Evolutionary conservation across 2,797 vertebrate genomes (phyloP).

Genomic region (Diplodus puntazzo): DNA sequence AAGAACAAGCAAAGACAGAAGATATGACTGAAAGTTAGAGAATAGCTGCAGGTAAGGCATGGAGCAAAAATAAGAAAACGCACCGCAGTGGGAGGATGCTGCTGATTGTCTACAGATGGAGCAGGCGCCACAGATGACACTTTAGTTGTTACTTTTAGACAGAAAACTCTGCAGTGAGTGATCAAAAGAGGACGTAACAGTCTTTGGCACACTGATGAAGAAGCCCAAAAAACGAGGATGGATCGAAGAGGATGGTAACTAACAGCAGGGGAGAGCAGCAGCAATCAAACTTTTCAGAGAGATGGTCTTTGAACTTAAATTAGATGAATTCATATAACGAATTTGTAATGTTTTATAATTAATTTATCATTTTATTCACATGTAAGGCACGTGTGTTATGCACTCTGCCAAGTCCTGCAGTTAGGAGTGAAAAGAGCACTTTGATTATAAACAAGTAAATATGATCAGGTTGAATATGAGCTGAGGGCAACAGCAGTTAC

Average conservation of each 20-base stretch:
- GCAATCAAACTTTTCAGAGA: conserved; percentile 1
- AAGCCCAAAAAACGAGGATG: not conserved
- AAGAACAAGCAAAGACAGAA: not conserved
- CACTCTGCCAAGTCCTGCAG: not conserved
- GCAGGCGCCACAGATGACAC: conserved; percentile 1
- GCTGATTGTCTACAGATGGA: not conserved
- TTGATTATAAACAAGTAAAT: not conserved
- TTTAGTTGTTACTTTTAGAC: conserved; percentile 13
- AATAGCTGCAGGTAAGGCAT: not conserved
- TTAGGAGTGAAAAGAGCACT: not conserved
- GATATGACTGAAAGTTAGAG: not conserved
- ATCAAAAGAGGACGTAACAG: conserved; percentile 11
- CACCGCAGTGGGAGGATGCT: not conserved
- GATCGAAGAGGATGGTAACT: not conserved
- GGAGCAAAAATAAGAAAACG: not conserved
- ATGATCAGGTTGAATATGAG: not conserved
- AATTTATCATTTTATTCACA: not conserved
- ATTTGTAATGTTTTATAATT: not conserved
- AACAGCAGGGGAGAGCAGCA: not conserved
- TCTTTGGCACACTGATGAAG: not conserved
- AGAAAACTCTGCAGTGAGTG: conserved; percentile 16
- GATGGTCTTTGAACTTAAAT: not conserved
- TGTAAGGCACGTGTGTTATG: not conserved
- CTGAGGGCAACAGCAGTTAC: not conserved
- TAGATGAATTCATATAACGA: not conserved